A percentile compares a stretch with the other conserved stretches of the same genome.
Conservation (phyloP, 1,140 invertebrate species). For the Temnothorax longispinosus region DNA sequence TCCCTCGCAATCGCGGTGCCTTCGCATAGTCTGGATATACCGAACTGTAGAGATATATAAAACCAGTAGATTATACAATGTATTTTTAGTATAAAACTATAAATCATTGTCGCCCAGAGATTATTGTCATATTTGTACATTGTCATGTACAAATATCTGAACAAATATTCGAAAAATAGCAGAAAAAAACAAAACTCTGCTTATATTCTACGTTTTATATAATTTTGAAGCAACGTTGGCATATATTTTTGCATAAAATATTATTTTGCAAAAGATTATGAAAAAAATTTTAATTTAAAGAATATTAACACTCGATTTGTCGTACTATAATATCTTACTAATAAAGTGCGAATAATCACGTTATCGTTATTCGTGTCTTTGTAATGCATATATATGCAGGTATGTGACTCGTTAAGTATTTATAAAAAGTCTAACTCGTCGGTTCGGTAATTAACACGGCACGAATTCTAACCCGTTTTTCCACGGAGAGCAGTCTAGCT, state of each 20-base stretch:
- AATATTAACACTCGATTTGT: neutral
- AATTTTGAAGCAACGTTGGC: neutral
- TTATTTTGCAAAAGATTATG: neutral
- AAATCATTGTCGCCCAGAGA: neutral
- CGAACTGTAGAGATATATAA: slow-evolving; percentile 55
- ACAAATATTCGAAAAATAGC: neutral
- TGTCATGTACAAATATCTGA: neutral
- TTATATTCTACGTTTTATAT: neutral
- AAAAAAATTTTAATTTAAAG: slow-evolving; percentile 3
- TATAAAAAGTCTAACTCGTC: slow-evolving; percentile 8
- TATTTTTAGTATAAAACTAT: neutral
- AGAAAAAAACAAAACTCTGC: neutral
- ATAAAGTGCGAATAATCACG: neutral
- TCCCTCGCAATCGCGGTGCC: neutral
- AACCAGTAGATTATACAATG: slow-evolving; percentile 68
- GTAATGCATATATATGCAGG: neutral
- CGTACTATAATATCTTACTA: neutral
- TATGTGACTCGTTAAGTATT: neutral
- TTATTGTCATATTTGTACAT: neutral
- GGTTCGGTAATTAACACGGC: slow-evolving; percentile 30
- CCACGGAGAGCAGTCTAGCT: slow-evolving; percentile 3
- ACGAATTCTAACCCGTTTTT: slow-evolving; percentile 53
- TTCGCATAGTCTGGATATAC: slow-evolving; percentile 54
- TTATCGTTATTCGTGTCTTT: neutral
- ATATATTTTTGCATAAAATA: neutral